Conservation (phyloP, 2,888 invertebrate genomes). For the Calameuta filiformis region DNA sequence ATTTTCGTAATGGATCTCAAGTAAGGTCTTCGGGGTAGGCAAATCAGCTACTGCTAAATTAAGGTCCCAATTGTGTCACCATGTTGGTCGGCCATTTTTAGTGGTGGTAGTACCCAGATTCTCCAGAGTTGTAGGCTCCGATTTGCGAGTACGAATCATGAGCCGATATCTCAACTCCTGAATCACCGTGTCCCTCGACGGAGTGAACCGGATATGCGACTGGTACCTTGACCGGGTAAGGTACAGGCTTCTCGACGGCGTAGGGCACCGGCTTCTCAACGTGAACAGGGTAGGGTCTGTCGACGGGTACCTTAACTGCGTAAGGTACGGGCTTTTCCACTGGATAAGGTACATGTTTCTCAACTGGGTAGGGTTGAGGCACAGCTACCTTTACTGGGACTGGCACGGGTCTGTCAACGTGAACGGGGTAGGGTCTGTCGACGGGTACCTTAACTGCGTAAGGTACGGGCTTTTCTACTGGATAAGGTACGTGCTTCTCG, state of each 20-base stretch:
- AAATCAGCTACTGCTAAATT: neutral
- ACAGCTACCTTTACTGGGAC: conserved; percentile 71
- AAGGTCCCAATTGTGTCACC: neutral
- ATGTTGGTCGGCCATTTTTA: neutral
- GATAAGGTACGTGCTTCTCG: conserved; percentile 71
- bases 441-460: conserved; percentile 74
- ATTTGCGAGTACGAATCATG: neutral
- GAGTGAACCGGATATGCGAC: conserved; percentile 66
- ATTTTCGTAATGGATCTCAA: neutral
- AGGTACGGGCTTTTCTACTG: conserved; percentile 75
- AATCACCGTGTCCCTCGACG: conserved; percentile 44
- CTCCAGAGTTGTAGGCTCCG: neutral
- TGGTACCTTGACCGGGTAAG: conserved; percentile 71
- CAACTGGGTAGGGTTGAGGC: conserved; percentile 73
- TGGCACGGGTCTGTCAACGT: conserved; percentile 68
- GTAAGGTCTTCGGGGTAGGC: neutral
- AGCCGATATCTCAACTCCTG: neutral
- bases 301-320: conserved; percentile 76
- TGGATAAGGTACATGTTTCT: conserved; percentile 74
- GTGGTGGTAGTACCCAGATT: neutral
- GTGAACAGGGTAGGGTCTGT: conserved; percentile 74
- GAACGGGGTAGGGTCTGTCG: conserved; percentile 73
- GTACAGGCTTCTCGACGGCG: conserved; percentile 45
- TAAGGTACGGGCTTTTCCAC: conserved; percentile 72
- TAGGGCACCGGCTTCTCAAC: conserved; percentile 54